Base-by-base conservation (phyloP, 2,797 vertebrate species). In the Amphiprion clarkii region DNA sequence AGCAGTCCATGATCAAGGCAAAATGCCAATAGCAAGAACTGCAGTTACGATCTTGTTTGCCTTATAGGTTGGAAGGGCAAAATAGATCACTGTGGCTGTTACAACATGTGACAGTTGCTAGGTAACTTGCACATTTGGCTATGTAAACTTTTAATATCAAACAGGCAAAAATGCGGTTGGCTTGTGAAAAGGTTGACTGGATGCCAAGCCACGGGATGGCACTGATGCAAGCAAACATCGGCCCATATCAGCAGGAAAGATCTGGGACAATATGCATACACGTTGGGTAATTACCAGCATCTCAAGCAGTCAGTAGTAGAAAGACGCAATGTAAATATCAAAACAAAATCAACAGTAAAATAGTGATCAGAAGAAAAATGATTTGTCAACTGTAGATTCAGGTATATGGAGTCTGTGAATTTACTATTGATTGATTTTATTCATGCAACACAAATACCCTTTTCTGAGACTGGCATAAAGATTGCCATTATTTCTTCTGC, bases 81-180 rank as follows among this genome's bases (percentile, higher is more conserved):
- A 77, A 61, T n/a, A 25, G 25, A 67, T 59, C n/a, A 10, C 17
- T 31, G 59, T 46, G 58, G 72, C 54, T 76, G 59, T 76, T 60
- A 66, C 54, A 64, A 31, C 61, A 71, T 23, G 25, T 64, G 63
- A 52, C 27, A 17, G 84, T 88, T 82, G 69, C 68, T 68, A 75
- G 64, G 76, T 51, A 69, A 87, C 66, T 16, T 31, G 40, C 48
- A 69, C 51, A 83, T 89, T 82, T 76, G 81, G 23, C 64, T 84
- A 63, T 70, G 74, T 68, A 76, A 86, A 87, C 39, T 16, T 62
- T 33, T 74, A 51, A 68, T 36, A 62, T 40, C 64, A 68, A 67
- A 70, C 62, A 10, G 31, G 39, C 3, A 77, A 57, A 82, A 69
- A 51, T 36, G 62, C 5, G 21, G 66, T 29, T 17, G 42, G 49